These are phyloP conservation scores for Sitophilus oryzae DNA, from an alignment of 1,140 invertebrate genomes.

Conservation along the genomic window DNA sequence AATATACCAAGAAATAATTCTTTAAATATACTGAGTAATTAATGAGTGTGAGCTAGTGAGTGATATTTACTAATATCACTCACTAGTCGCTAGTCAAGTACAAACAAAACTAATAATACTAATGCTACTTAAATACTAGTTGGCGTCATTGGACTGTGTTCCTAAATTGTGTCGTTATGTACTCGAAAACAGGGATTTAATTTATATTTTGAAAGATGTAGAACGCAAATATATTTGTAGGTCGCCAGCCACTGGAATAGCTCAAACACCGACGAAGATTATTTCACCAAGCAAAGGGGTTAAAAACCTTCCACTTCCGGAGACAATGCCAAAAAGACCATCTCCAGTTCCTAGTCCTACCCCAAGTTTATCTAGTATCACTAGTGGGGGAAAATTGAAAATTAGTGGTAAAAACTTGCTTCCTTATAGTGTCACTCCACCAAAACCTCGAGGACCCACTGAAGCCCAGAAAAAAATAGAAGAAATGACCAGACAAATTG, in stretches of 20 bases:
- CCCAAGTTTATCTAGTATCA: constrained; percentile 46
- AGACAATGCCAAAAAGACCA: constrained; percentile 30
- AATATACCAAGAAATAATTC: too few relatives aligned
- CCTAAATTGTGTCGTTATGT: too few relatives aligned
- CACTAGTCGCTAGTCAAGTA: too few relatives aligned
- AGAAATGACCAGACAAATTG: constrained; percentile 80
- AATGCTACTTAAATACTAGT: too few relatives aligned
- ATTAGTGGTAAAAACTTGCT: constrained; percentile 67
- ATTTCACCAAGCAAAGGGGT: constrained; percentile 28
- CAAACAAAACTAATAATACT: too few relatives aligned
- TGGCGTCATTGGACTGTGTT: too few relatives aligned
- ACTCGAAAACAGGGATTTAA: too few relatives aligned
- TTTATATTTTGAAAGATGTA: too few relatives aligned
- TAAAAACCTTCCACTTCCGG: constrained; percentile 18
- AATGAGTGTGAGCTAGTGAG: too few relatives aligned
- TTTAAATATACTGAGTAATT: too few relatives aligned
- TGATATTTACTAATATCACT: too few relatives aligned
- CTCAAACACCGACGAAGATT: constrained; percentile 36
- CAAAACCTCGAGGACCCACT: constrained; percentile 74
- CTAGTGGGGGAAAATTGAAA: constrained; percentile 38
- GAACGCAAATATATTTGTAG: too few relatives aligned
- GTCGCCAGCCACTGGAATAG: constrained; percentile 39
- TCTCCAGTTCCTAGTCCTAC: constrained; percentile 45
- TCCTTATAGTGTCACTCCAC: constrained; percentile 83
- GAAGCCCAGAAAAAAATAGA: constrained; percentile 89